phyloP scores from a whole-genome alignment of 1,140 invertebrate genomes.

The Helicoverpa zea region DNA sequence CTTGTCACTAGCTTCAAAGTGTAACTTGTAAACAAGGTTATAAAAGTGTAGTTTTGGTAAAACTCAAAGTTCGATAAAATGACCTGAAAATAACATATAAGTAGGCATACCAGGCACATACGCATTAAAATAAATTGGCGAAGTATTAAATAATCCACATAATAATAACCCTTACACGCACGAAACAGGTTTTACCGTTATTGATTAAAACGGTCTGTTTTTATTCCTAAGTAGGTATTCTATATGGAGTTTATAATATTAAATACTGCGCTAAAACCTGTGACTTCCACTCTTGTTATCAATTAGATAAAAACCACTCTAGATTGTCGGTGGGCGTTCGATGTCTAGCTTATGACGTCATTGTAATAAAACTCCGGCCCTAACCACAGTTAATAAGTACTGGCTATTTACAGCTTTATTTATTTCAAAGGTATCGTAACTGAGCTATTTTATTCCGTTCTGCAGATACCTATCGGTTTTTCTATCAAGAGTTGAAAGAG shows the following conservation, averaged over 20 bases:
- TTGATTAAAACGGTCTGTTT: slow-evolving; percentile 54
- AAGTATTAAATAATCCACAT: slow-evolving; percentile 44
- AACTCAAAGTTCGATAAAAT: neutral
- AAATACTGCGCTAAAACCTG: slow-evolving; percentile 57
- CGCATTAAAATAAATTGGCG: slow-evolving; percentile 37
- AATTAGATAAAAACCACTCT: slow-evolving; percentile 72
- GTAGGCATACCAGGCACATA: neutral
- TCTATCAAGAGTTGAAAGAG: neutral
- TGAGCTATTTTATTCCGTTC: neutral
- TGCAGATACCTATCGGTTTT: neutral
- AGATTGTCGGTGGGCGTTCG: slow-evolving; percentile 62
- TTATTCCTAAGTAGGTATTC: slow-evolving; percentile 41
- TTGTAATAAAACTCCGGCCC: slow-evolving; percentile 45
- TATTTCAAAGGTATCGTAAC: neutral
- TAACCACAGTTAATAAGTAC: slow-evolving; percentile 43
- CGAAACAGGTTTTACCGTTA: slow-evolving; percentile 46
- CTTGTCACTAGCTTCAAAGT: neutral
- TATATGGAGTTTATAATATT: slow-evolving; percentile 16
- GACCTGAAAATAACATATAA: neutral
- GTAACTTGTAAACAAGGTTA: no score
- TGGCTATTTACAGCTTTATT: slow-evolving; percentile 18
- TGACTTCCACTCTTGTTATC: slow-evolving; percentile 68
- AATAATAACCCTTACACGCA: slow-evolving; percentile 8
- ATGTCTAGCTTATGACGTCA: slow-evolving; percentile 56
- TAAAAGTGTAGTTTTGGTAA: neutral